Evolutionary conservation across 2,888 invertebrate genomes (phyloP), one percentile per base, ranked within the genome.

Genomic region (Venusia cambrica): DNA sequence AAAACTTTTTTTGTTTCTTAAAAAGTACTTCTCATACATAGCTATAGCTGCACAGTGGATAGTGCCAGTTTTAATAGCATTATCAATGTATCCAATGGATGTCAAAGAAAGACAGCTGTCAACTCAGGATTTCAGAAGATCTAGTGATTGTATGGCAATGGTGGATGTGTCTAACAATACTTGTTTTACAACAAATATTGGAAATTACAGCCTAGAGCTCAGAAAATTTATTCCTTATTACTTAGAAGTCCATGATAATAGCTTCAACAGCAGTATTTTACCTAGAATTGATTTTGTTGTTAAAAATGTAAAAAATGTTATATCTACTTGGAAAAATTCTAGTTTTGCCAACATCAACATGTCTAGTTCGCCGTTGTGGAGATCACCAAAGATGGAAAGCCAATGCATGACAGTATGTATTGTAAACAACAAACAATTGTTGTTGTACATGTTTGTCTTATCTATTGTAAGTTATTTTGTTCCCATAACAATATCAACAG

Each of bases 401-500:
- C 45, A 46, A n/a, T 87, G 87, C 43, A 63, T 71, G 51, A 76
- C 62, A 59, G 60, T 83, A 32, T 87, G 87, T 55, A 76, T 70
- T 31, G 47, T 79, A 14, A 74, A 85, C 10, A 84, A 76, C 45
- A 79, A 70, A 38, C 70, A 54, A 9, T 53, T 87, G 25, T 54
- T 79, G 13, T 19, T 77, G 5, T 84, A 80, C 38, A 75, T 87
- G 66, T 78, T 85, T 57, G 20, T 65, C 4, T 41, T 87, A 7
- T 57, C 70, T 3, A 49, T 83, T 41, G 42, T 80, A 1, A 71
- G 77, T 59, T 87, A 76, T 45, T 84, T 87, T 48, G 55, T 85
- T n/a, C 85, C 87, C 0, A 75, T 87, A 17, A 77, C 78, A 5
- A 70, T 85, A 35, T 84, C 84, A 20, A 71, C 70, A 5, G 48